A percentile compares a stretch with the other conserved stretches of the same genome.
Evolutionary conservation across 2,797 vertebrate species (phyloP).

Genomic region (Nannoperca obscura): DNA sequence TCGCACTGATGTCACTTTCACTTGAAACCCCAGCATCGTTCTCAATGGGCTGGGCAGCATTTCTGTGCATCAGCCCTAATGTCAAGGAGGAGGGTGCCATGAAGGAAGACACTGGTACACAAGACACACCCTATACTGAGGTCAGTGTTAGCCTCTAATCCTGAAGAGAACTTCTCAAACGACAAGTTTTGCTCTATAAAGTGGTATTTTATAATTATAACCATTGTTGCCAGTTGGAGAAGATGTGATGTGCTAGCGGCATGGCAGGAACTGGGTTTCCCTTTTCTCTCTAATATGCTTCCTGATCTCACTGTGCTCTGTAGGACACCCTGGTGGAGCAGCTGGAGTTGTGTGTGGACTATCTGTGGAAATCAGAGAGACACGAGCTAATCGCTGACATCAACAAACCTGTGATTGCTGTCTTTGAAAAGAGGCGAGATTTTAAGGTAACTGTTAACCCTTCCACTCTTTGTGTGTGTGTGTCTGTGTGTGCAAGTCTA

Average conservation of each 20-base stretch:
- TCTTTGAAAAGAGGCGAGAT: conserved; percentile 97
- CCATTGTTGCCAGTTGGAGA: not conserved
- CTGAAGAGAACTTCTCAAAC: not conserved
- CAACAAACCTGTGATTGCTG: conserved; percentile 97
- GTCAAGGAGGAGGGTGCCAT: conserved; percentile 98
- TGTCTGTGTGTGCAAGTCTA: not conserved
- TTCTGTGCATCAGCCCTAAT: conserved; percentile 95
- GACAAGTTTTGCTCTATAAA: not conserved
- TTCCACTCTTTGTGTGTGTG: not conserved
- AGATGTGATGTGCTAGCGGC: not conserved
- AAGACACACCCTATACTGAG: conserved; percentile 98
- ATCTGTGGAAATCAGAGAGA: conserved; percentile 98
- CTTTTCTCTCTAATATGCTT: not conserved
- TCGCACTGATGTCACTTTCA: conserved; percentile 25
- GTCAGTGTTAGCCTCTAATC: conserved; percentile 71
- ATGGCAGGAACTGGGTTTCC: not conserved
- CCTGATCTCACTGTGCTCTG: conserved; percentile 9
- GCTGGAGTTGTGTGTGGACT: conserved; percentile 95
- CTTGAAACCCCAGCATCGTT: conserved; percentile 88
- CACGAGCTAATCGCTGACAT: conserved; percentile 97
- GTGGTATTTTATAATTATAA: too few species aligned
- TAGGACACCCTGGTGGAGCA: conserved; percentile 96
- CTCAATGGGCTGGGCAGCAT: conserved; percentile 98
- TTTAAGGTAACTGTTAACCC: conserved; percentile 88
- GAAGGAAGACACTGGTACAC: conserved; percentile 98